phyloP scores from a whole-genome alignment of 2,888 invertebrate species.

The Petrophora chlorosata region DNA sequence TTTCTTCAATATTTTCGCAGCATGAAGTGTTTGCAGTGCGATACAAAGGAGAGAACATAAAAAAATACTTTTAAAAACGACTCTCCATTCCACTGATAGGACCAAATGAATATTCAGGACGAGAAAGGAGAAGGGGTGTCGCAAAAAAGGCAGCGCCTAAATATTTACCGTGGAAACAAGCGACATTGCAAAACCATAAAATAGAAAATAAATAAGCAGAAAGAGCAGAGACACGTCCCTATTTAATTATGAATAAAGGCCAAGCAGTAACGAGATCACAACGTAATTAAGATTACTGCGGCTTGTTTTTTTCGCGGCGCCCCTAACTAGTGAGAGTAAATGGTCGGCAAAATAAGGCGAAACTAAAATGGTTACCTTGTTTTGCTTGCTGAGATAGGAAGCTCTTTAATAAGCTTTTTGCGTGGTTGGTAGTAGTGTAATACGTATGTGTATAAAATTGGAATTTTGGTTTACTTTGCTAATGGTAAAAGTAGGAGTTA shows the following conservation, averaged over 20 bases:
- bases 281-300: slow-evolving; percentile 82
- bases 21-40: slow-evolving; percentile 46
- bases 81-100: slow-evolving; percentile 74
- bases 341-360: slow-evolving; percentile 61
- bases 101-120: slow-evolving; percentile 79
- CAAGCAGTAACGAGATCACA: slow-evolving; percentile 80
- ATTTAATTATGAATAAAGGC: slow-evolving; percentile 83
- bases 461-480: slow-evolving; percentile 1
- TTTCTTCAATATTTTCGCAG: slow-evolving; percentile 55
- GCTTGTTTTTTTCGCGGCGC: slow-evolving; percentile 68
- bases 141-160: slow-evolving; percentile 62
- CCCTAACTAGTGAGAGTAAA: slow-evolving; percentile 69
- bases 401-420: slow-evolving; percentile 22
- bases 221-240: slow-evolving; percentile 70
- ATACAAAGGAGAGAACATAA: slow-evolving; percentile 61
- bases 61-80: slow-evolving; percentile 73
- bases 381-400: slow-evolving; percentile 40
- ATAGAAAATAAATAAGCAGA: slow-evolving; percentile 77
- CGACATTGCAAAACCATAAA: slow-evolving; percentile 75
- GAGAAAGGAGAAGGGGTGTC: slow-evolving; percentile 75
- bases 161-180: slow-evolving; percentile 62
- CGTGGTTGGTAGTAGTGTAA: slow-evolving; percentile 9
- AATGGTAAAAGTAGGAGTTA: not conserved
- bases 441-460: slow-evolving; percentile 61
- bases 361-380: slow-evolving; percentile 55